These are phyloP conservation scores for Rhyacophila evoluta DNA, from an alignment of 2,888 invertebrate species.

Conservation along the genomic window DNA sequence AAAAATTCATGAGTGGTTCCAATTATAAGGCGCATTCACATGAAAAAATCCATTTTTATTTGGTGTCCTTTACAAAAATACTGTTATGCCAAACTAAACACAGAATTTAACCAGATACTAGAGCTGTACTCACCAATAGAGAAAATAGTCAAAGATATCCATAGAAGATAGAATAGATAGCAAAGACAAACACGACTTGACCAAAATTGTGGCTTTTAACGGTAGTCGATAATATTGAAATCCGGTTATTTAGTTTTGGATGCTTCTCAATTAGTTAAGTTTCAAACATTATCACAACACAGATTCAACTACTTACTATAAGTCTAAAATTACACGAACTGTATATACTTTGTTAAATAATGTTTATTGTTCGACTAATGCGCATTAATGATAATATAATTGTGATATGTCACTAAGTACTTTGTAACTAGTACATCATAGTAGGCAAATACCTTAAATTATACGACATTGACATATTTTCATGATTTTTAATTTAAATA, in stretches of 20 bases:
- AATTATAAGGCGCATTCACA: too few species aligned
- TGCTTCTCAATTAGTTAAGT: background rate
- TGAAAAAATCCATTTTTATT: too few species aligned
- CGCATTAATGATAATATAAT: background rate
- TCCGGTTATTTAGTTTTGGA: slow-evolving; percentile 2
- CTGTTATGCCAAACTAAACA: background rate
- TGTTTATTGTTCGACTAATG: background rate
- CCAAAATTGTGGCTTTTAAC: background rate
- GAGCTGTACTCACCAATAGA: background rate
- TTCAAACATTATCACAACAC: background rate
- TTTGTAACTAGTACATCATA: background rate
- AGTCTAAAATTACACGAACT: background rate
- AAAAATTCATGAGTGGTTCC: too few species aligned
- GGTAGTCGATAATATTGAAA: background rate
- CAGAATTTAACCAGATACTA: background rate
- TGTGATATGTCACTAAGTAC: background rate
- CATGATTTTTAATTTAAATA: too few species aligned
- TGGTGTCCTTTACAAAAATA: too few species aligned
- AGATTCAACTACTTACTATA: background rate
- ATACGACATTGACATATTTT: too few species aligned
- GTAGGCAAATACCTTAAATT: too few species aligned
- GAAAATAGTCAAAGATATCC: too few species aligned
- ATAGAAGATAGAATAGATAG: too few species aligned
- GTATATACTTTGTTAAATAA: background rate
- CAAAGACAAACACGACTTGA: background rate